Evolutionary conservation across 2,797 vertebrate genomes (phyloP).

Genomic region (Kryptopterus vitreolus): DNA sequence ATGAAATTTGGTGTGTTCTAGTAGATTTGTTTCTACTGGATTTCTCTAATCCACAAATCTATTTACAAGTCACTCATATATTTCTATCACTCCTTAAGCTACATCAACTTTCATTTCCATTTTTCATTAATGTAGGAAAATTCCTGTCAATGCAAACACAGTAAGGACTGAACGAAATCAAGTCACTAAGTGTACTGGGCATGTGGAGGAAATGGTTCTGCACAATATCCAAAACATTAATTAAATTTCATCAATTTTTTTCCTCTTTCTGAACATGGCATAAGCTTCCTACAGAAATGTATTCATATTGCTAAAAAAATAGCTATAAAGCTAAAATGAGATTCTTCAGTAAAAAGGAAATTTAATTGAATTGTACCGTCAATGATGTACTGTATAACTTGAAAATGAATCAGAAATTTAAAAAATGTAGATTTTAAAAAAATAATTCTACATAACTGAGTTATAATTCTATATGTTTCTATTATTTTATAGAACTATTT

Average conservation of each 20-base stretch:
- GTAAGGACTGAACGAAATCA: slow-evolving; percentile 6
- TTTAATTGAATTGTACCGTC: not conserved
- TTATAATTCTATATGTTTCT: too few relatives aligned
- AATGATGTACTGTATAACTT: too few relatives aligned
- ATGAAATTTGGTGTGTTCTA: not conserved
- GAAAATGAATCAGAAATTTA: not conserved
- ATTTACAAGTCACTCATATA: too few relatives aligned
- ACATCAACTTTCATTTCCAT: not conserved
- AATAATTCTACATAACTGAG: too few relatives aligned
- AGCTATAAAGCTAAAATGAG: not conserved
- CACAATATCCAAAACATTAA: slow-evolving; percentile 8
- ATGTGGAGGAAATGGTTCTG: not conserved
- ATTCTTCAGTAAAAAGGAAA: not conserved
- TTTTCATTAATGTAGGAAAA: too few relatives aligned
- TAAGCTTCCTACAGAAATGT: not conserved
- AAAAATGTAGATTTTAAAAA: too few relatives aligned
- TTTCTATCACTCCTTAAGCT: not conserved
- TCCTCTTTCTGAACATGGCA: slow-evolving; percentile 1
- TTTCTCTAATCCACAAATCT: too few relatives aligned
- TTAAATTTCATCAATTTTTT: slow-evolving; percentile 2
- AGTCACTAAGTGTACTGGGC: not conserved
- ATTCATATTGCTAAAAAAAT: too few relatives aligned
- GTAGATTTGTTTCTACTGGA: too few relatives aligned
- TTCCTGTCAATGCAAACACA: not conserved
- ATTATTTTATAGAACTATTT: not conserved